These are phyloP conservation scores for Solea solea DNA, from an alignment of 2,113 vertebrate species.

Conservation along the genomic window DNA sequence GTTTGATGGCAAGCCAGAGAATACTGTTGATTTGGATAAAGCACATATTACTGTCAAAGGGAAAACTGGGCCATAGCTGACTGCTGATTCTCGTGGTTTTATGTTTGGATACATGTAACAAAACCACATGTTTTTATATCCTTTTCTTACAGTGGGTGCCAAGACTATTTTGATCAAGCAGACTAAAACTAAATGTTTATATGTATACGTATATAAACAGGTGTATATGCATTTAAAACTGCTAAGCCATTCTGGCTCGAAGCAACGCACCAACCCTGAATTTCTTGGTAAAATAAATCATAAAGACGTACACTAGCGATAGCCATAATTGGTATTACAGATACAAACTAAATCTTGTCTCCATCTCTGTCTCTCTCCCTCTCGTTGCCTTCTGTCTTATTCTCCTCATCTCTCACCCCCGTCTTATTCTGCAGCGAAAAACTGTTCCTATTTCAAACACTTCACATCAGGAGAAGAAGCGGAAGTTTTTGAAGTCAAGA, in stretches of 20 bases:
- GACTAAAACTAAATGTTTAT: too few relatives aligned
- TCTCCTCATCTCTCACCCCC: constrained; percentile 8
- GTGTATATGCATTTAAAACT: too few relatives aligned
- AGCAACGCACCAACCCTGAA: too few relatives aligned
- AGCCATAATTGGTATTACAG: not conserved
- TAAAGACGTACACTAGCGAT: too few relatives aligned
- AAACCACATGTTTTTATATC: not conserved
- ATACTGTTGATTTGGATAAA: constrained; percentile 8
- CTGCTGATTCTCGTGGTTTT: not conserved
- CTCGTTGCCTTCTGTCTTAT: constrained; percentile 23
- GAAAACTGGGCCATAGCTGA: constrained; percentile 2
- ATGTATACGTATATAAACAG: too few relatives aligned
- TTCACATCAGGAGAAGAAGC: constrained; percentile 94
- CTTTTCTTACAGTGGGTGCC: not conserved
- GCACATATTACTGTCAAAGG: constrained; percentile 13
- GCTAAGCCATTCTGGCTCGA: too few relatives aligned
- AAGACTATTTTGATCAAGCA: not conserved
- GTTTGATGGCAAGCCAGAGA: constrained; percentile 3
- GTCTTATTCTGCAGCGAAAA: constrained; percentile 82
- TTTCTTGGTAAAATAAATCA: not conserved
- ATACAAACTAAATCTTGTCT: constrained; percentile 20
- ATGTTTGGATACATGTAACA: not conserved
- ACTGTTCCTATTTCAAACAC: constrained; percentile 98
- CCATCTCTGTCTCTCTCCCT: constrained; percentile 9
- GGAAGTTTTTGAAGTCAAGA: constrained; percentile 94